Base-by-base conservation (phyloP, 2,797 vertebrate species). In the Lophotriccus pileatus region DNA sequence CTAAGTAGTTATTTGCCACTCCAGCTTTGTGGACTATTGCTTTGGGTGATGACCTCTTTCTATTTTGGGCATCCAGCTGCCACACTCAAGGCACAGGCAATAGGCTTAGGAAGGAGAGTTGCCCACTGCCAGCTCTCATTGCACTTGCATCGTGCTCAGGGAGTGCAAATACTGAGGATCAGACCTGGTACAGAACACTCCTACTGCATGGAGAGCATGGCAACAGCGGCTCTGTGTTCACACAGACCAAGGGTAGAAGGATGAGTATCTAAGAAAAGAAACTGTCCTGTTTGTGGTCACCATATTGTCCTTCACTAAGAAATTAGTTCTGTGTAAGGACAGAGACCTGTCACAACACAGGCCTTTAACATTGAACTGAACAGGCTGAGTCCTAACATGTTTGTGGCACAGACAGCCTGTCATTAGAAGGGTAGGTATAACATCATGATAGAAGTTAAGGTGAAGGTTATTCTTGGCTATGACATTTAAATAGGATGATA, bases 161-260 rank as follows among this genome's bases (percentile, higher is more conserved):
- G 24, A 50, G 47, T 6, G 41, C 62, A 72, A 75, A 64, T 3
- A 50, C 8, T 12, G 25, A 69, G 32, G 44, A 86, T 63, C 7
- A 0, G 0, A 67, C 10, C 24, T 10, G 8, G 41, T 17, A 56
- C 19, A 60, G 59, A 91, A 88, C 1, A 12, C 11, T 77, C 14
- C 19, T 55, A 73, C 6, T 0, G 0, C 0, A 0, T n/a, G 41
- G 21, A 39, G 15, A 21, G 7, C 24, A 14, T 30, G 66, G 20
- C 2, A 2, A 34, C 36, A 78, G 37, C 4, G n/a, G 20, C 23
- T 56, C 60, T 87, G 18, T 39, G 14, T 21, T 83, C 21, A 4
- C 21, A 46, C 0, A 7, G 23, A 43, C 20, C 21, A 6, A 6
- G 18, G 7, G 6, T 9, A 41, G n/a, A 62, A 72, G 43, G 47